phyloP scores from a whole-genome alignment of 2,888 invertebrate genomes.

The Chironomus tentans region DNA sequence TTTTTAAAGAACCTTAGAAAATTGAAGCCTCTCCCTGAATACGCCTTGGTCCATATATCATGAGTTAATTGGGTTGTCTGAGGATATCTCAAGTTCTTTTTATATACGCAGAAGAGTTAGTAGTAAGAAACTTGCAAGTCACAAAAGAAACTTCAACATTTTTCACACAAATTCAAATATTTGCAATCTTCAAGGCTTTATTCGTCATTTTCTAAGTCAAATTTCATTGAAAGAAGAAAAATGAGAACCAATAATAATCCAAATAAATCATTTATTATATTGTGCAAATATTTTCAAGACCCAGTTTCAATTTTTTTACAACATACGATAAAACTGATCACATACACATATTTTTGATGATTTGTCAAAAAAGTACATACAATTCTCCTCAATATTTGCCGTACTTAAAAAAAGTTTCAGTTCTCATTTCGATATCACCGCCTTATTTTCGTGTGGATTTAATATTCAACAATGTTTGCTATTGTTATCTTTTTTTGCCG shows the following conservation, averaged over 20 bases:
- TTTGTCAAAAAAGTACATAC: not conserved
- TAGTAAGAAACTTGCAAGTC: no score
- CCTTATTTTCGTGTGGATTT: not conserved
- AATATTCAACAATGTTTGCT: constrained; percentile 9
- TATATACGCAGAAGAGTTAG: no score
- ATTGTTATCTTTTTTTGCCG: constrained; percentile 11
- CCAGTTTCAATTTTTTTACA: not conserved
- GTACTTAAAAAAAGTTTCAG: not conserved
- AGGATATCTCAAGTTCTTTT: no score
- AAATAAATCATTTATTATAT: not conserved
- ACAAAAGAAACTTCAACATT: no score
- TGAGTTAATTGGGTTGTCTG: no score
- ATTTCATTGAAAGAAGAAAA: no score
- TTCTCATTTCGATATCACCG: not conserved
- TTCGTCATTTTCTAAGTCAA: no score
- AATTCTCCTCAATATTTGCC: constrained; percentile 4
- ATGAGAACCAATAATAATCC: not conserved
- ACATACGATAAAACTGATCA: not conserved
- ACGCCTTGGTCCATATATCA: no score
- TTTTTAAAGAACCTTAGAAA: no score
- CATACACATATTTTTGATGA: not conserved
- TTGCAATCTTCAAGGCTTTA: no score
- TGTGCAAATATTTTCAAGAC: constrained; percentile 1
- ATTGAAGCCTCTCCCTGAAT: no score
- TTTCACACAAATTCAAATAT: no score